Conservation (phyloP, 2,888 invertebrate genomes). For the Scaeva pyrastri region DNA sequence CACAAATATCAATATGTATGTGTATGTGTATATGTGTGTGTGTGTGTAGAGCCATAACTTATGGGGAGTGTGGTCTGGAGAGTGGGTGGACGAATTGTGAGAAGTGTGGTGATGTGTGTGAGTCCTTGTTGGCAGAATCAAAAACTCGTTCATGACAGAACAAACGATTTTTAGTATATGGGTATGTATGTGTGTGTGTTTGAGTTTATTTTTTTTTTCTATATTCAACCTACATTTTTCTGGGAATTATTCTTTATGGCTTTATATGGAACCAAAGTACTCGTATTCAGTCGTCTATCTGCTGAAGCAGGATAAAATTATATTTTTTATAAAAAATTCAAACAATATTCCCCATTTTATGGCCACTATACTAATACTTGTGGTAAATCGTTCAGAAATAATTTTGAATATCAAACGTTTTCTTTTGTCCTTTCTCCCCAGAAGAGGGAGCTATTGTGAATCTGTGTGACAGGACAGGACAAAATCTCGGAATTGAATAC, state of each 20-base stretch:
- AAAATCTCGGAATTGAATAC: constrained; percentile 48
- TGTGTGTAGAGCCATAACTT: not conserved
- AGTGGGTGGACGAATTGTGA: not conserved
- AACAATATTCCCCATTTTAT: constrained; percentile 71
- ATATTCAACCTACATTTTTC: not conserved
- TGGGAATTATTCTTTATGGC: constrained; percentile 6
- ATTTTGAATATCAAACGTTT: constrained; percentile 74
- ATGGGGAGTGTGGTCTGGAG: not conserved
- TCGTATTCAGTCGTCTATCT: not conserved
- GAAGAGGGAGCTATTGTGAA: not conserved
- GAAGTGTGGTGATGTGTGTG: no score
- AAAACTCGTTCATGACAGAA: constrained; percentile 10
- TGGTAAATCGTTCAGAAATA: constrained; percentile 74
- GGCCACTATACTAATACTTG: constrained; percentile 53
- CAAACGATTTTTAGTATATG: not conserved
- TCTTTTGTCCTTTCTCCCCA: constrained; percentile 46
- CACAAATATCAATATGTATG: not conserved
- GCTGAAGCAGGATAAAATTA: constrained; percentile 27
- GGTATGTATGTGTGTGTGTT: no score
- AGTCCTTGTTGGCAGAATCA: constrained; percentile 4
- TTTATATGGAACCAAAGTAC: not conserved
- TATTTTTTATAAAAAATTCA: constrained; percentile 71
- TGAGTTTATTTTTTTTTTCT: constrained; percentile 5
- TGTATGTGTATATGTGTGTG: not conserved
- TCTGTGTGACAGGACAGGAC: constrained; percentile 19